These are phyloP conservation scores for Zaprionus nigranus DNA, from an alignment of 1,140 invertebrate genomes.

Conservation along the genomic window DNA sequence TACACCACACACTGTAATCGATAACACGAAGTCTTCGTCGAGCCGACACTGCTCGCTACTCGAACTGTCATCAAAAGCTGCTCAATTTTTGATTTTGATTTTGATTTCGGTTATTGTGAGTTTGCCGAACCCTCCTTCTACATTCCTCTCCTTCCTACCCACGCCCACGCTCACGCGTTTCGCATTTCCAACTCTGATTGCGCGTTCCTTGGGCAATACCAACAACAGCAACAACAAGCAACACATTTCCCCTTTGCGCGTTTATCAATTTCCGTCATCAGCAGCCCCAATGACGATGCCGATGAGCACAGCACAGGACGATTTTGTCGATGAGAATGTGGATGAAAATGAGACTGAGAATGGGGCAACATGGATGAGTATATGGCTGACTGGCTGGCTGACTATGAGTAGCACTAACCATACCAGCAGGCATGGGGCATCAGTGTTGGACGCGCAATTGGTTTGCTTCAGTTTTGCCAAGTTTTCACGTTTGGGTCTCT, in stretches of 20 bases:
- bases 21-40: conserved; percentile 21
- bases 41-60: conserved; percentile 44
- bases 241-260: conserved; percentile 67
- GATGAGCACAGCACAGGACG: conserved; percentile 15
- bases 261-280: conserved; percentile 83
- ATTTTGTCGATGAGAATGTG: neutral
- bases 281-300: conserved; percentile 41
- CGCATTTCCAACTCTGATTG: conserved; percentile 54
- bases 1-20: conserved; percentile 24
- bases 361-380: conserved; percentile 46
- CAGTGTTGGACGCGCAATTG: conserved; percentile 33
- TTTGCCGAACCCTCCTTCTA: neutral
- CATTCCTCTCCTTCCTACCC: neutral
- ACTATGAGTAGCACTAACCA: conserved; percentile 1
- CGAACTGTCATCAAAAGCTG: conserved; percentile 82
- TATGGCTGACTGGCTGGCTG: conserved; percentile 9
- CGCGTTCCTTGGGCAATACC: conserved; percentile 55
- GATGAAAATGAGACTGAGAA: conserved; percentile 6
- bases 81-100: conserved; percentile 81
- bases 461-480: conserved; percentile 21
- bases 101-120: conserved; percentile 70
- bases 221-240: conserved; percentile 23
- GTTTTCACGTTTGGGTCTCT: neutral
- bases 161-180: neutral
- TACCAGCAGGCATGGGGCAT: conserved; percentile 25